These are phyloP conservation scores for Anas acuta DNA, from an alignment of 2,797 vertebrate species.

Conservation along the genomic window DNA sequence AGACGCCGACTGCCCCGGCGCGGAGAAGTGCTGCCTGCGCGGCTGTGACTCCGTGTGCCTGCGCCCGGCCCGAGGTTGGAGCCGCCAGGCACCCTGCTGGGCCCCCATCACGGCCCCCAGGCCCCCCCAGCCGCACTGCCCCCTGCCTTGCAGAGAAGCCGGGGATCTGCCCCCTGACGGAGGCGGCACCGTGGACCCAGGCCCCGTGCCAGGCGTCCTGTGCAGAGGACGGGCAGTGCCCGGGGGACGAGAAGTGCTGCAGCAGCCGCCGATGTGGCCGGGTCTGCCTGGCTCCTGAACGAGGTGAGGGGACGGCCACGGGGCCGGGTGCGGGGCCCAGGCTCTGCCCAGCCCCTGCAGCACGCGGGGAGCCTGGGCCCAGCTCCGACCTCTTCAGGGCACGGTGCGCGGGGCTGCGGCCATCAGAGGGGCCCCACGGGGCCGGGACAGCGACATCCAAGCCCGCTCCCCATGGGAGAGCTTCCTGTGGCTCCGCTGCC, in stretches of 20 bases:
- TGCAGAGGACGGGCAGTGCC: conserved; percentile 30
- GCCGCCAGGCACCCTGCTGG: fast-evolving
- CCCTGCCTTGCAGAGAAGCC: conserved; percentile 32
- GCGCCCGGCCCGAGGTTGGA: background rate
- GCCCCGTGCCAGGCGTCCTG: background rate
- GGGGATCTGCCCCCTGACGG: conserved; percentile 3
- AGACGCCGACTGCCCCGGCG: background rate
- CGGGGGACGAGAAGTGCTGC: conserved; percentile 9
- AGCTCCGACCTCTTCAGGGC: background rate
- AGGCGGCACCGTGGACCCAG: fast-evolving
- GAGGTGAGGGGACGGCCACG: background rate
- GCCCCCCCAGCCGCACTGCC: fast-evolving
- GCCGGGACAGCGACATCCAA: background rate
- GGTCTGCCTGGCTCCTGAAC: background rate
- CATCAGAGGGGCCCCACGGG: fast-evolving
- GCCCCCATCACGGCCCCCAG: fast-evolving
- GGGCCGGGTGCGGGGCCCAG: background rate
- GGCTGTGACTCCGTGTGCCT: conserved; percentile 3
- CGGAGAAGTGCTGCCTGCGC: conserved; percentile 16
- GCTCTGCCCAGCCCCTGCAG: background rate
- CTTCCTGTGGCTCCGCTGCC: background rate
- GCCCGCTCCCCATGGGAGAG: fast-evolving
- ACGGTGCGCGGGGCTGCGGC: too few species aligned
- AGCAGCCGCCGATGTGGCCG: background rate
- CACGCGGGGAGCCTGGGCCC: fast-evolving